Evolutionary conservation across 2,113 vertebrate species (phyloP).

Genomic region (Hippocampus zosterae): DNA sequence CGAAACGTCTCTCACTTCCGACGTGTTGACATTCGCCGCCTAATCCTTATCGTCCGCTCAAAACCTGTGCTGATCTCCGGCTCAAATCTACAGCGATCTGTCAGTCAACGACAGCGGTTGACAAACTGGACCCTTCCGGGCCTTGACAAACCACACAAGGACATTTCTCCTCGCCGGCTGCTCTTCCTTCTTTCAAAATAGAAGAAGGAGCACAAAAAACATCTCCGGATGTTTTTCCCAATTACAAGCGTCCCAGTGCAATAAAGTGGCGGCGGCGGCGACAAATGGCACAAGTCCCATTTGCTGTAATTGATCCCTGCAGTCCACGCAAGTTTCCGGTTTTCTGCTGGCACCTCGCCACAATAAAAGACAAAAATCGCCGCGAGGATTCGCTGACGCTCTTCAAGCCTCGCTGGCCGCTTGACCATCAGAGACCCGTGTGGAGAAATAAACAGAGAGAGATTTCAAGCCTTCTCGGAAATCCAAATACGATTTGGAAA

Average conservation of each 20-base stretch:
- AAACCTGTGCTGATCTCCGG: too few species aligned
- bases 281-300: conserved; percentile 78
- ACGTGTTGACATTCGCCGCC: too few species aligned
- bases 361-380: conserved; percentile 41
- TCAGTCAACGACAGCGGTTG: too few species aligned
- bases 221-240: conserved; percentile 24
- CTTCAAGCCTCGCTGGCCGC: background rate
- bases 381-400: conserved; percentile 50
- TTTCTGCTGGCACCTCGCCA: conserved; percentile 12
- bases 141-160: too few species aligned
- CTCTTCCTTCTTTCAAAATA: background rate
- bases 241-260: conserved; percentile 74
- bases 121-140: too few species aligned
- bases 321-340: conserved; percentile 26
- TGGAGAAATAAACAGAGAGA: background rate
- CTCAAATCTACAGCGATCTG: too few species aligned
- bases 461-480: too few species aligned
- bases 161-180: background rate
- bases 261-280: conserved; percentile 69
- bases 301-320: conserved; percentile 80
- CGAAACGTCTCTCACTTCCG: too few species aligned
- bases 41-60: too few species aligned
- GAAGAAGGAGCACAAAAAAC: background rate
- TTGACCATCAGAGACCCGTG: background rate
- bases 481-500: background rate